phyloP scores from a whole-genome alignment of 2,113 vertebrate species.

The Coryphaenoides rupestris region DNA sequence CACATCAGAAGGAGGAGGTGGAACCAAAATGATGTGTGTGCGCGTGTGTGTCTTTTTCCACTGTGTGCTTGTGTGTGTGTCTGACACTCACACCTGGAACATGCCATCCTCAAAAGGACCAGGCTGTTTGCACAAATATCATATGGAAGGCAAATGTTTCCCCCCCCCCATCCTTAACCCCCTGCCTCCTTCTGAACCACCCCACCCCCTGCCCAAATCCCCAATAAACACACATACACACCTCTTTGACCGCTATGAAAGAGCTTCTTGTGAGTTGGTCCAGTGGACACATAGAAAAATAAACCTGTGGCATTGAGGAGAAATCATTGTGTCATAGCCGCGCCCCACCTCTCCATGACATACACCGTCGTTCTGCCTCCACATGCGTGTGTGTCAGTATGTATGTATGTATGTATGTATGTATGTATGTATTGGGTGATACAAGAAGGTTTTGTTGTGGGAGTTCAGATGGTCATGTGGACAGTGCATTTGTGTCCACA shows the following conservation, averaged over 20 bases:
- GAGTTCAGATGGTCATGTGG: too few relatives aligned
- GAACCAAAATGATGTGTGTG: neutral
- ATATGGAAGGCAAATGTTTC: constrained; percentile 25
- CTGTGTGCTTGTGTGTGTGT: neutral
- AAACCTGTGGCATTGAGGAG: constrained; percentile 57
- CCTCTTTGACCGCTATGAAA: constrained; percentile 51
- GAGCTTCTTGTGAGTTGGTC: constrained; percentile 52
- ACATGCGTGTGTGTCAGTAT: constrained; percentile 2
- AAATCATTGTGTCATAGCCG: constrained; percentile 57
- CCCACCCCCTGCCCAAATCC: constrained; percentile 13
- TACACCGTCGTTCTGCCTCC: constrained; percentile 33
- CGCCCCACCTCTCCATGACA: constrained; percentile 22
- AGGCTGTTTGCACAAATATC: constrained; percentile 23
- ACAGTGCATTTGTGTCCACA: too few relatives aligned
- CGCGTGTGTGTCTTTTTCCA: neutral
- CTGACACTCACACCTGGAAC: neutral
- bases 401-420: too few relatives aligned
- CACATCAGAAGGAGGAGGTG: constrained; percentile 1
- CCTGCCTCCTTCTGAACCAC: neutral
- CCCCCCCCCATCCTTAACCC: too few relatives aligned
- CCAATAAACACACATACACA: constrained; percentile 16
- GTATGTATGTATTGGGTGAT: too few relatives aligned
- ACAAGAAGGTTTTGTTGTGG: too few relatives aligned
- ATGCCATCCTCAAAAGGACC: neutral
- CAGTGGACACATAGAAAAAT: constrained; percentile 55